Evolutionary conservation across 1,140 invertebrate species (phyloP).

Genomic region (Lucilia cuprina): DNA sequence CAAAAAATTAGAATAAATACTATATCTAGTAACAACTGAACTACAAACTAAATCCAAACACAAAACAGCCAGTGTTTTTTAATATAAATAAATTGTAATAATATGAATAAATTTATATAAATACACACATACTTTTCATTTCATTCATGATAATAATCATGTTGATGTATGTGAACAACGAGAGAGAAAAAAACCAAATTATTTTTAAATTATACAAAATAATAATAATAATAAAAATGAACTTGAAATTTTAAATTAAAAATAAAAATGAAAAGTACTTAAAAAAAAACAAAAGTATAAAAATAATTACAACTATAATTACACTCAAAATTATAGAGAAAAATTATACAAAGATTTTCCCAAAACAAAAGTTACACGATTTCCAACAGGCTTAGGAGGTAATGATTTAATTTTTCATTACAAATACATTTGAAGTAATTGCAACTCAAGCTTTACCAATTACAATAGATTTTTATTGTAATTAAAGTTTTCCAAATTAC

Average conservation of each 20-base stretch:
- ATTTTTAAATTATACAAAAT: neutral
- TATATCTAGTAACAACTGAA: neutral
- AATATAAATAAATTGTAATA: neutral
- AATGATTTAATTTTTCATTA: no score
- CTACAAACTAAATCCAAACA: neutral
- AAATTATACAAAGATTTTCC: no score
- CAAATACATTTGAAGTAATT: no score
- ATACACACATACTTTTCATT: constrained; percentile 8
- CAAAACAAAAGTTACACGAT: no score
- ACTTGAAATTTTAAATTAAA: constrained; percentile 7
- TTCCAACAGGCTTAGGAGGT: no score
- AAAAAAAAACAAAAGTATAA: neutral
- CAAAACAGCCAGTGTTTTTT: neutral
- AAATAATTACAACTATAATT: neutral
- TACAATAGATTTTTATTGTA: no score
- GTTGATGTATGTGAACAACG: neutral
- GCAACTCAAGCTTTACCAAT: no score
- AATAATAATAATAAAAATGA: constrained; percentile 19
- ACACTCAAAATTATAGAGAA: neutral
- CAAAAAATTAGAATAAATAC: neutral
- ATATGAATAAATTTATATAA: constrained; percentile 23
- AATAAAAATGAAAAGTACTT: neutral
- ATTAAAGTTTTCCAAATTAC: no score
- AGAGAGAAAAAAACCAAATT: neutral
- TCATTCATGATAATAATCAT: neutral